These are phyloP conservation scores for Tipula unca DNA, from an alignment of 2,888 invertebrate species.

Conservation along the genomic window DNA sequence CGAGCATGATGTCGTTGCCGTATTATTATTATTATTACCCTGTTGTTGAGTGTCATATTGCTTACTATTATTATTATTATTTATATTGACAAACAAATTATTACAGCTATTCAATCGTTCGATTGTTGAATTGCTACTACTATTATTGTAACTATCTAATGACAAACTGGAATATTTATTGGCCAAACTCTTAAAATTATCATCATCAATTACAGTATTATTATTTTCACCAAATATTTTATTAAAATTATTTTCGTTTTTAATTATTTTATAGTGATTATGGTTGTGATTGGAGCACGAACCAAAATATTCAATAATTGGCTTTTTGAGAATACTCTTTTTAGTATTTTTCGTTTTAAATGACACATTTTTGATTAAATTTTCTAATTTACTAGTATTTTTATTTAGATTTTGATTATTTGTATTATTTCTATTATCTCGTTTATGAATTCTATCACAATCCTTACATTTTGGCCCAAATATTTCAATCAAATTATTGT, in stretches of 20 bases:
- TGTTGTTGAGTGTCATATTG: conserved; percentile 21
- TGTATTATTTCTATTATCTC: background rate
- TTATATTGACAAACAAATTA: background rate
- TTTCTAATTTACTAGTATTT: conserved; percentile 21
- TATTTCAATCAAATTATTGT: conserved; percentile 21
- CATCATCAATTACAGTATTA: background rate
- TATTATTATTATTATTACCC: background rate
- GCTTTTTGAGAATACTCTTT: conserved; percentile 27
- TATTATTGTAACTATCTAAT: background rate
- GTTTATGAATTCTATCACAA: conserved; percentile 18
- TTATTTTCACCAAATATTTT: conserved; percentile 15
- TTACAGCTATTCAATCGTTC: background rate
- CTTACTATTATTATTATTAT: background rate
- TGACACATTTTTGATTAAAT: conserved; percentile 25
- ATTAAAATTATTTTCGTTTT: background rate
- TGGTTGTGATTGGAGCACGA: conserved; percentile 28
- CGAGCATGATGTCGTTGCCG: conserved; percentile 52
- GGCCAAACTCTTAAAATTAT: conserved; percentile 16
- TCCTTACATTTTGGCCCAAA: conserved; percentile 25
- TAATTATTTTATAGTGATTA: background rate
- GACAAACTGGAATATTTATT: conserved; percentile 9
- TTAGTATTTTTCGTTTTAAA: conserved; percentile 25
- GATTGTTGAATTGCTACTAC: background rate
- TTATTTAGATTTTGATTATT: conserved; percentile 15
- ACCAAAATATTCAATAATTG: conserved; percentile 28